Evolutionary conservation across 2,888 invertebrate species (phyloP), one percentile per base, ranked within the genome.

Genomic region (Eulithis prunata): DNA sequence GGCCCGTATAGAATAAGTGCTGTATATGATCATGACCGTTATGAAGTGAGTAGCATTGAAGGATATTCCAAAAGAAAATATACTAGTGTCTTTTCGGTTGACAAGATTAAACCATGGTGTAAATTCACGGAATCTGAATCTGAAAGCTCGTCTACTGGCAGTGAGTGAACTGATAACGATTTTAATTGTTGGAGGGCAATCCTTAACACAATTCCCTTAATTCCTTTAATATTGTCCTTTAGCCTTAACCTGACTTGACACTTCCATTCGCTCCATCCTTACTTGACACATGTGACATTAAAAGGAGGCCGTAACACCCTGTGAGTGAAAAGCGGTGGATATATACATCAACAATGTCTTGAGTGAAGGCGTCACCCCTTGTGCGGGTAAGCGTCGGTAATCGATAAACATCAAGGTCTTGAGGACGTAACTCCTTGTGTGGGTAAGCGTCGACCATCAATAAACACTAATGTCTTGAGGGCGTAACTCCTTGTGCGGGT

Each of bases 231-330:
- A 36, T 36, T 6, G 4, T 36, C 36, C 36, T 5, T 36, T 36
- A 36, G 6, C 6, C 36, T 5, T 36, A 36, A 36, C 36, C 36
- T 36, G 4, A 36, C 36, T 36, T 36, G 36, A 36, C 6, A 36
- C 36, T 36, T 6, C 6, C 6, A 36, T 36, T 36, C 11, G 10
- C n/a, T 13, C 46, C 6, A 46, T 46, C 46, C 46, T 12, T 12
- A 46, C 3, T 11, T 45, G 45, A 45, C 45, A 45, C 45, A 45
- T 45, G 45, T 7, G 11, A 45, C 45, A 45, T 45, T 46, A 13
- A n/a, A 46, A n/a, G 46, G 46, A 46, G 46, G 13, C 46, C 46
- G 46, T 46, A 46, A 46, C 46, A 46, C 46, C 46, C n/a, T 46
- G 46, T 46, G 46, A 11, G 46, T 46, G 46, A 46, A 12, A 46